phyloP scores from a whole-genome alignment of 2,888 invertebrate genomes.

The Camptogramma bilineatum region DNA sequence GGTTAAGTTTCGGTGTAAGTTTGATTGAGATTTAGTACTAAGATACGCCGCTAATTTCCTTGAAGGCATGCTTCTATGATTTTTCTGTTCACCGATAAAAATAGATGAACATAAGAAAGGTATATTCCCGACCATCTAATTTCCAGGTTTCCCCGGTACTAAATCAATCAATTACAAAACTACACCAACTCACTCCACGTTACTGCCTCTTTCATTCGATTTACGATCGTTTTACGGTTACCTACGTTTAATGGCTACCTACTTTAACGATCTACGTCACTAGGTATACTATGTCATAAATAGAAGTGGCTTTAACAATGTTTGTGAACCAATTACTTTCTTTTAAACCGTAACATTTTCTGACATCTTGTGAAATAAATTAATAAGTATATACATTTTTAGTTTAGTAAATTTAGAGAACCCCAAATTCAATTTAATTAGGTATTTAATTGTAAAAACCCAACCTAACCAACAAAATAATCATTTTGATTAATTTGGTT shows the following conservation, averaged over 20 bases:
- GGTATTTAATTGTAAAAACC: too few species aligned
- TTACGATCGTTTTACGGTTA: slow-evolving; percentile 29
- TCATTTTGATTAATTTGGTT: too few species aligned
- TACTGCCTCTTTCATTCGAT: slow-evolving; percentile 19
- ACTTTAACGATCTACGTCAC: slow-evolving; percentile 40
- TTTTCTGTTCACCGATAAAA: background rate
- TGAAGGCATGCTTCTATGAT: too few species aligned
- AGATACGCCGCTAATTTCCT: too few species aligned
- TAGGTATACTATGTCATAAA: background rate
- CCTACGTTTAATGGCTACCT: slow-evolving; percentile 29
- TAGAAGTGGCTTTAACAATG: background rate
- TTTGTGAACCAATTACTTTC: background rate
- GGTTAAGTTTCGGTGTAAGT: too few species aligned
- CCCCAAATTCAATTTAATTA: too few species aligned
- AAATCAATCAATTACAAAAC: slow-evolving; percentile 24
- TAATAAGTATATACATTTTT: too few species aligned
- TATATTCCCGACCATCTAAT: background rate
- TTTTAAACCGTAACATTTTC: background rate
- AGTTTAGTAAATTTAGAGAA: too few species aligned
- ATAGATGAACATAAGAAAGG: background rate
- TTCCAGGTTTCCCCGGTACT: background rate
- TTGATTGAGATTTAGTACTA: too few species aligned
- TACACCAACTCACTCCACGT: slow-evolving; percentile 25
- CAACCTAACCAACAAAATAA: too few species aligned
- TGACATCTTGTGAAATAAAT: too few species aligned